phyloP scores from a whole-genome alignment of 2,797 vertebrate species.

The Spinibarbus caldwelli region DNA sequence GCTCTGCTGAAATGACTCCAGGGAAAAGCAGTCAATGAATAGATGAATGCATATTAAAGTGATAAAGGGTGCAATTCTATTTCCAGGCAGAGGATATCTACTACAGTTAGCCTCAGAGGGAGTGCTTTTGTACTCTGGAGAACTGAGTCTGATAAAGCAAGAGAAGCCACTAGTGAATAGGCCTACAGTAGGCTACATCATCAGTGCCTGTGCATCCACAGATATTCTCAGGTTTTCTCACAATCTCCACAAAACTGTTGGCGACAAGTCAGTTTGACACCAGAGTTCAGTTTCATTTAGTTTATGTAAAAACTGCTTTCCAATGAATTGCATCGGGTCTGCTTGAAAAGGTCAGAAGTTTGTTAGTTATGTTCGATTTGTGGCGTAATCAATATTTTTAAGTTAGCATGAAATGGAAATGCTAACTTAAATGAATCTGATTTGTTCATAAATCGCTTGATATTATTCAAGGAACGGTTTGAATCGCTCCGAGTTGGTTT shows the following conservation, averaged over 20 bases:
- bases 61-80: slow-evolving; percentile 11
- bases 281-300: neutral
- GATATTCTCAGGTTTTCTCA: neutral
- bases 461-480: neutral
- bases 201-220: slow-evolving; percentile 28
- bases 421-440: neutral
- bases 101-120: slow-evolving; percentile 44
- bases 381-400: neutral
- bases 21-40: slow-evolving; percentile 39
- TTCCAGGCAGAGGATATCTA: slow-evolving; percentile 17
- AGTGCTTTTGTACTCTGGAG: slow-evolving; percentile 35
- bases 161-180: slow-evolving; percentile 20
- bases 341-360: neutral
- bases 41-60: slow-evolving; percentile 39
- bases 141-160: slow-evolving; percentile 30
- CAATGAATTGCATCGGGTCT: neutral
- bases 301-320: neutral
- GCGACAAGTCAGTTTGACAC: neutral
- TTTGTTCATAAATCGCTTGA: neutral
- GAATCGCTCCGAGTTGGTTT: neutral
- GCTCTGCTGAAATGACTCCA: slow-evolving; percentile 36
- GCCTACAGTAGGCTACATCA: neutral
- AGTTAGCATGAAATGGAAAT: neutral
- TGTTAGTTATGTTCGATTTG: neutral
- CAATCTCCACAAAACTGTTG: neutral